Evolutionary conservation across 2,888 invertebrate species (phyloP), one percentile per base, ranked within the genome.

Genomic region (Drosophila atripex): DNA sequence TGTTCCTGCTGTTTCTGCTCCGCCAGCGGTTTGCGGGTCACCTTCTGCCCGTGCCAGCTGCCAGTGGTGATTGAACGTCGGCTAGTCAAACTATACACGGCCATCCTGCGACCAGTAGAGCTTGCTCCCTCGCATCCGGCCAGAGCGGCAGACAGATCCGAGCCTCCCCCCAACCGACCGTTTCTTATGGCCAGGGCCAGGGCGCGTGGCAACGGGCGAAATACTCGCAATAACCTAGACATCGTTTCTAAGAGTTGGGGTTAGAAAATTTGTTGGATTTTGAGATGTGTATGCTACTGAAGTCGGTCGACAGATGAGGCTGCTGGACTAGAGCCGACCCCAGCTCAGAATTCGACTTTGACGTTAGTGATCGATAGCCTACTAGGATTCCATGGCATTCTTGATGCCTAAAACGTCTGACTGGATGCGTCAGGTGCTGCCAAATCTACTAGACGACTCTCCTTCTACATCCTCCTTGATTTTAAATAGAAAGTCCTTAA

Each of bases 1-100:
- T n/a, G 35, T n/a, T 35, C n/a, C 35, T 35, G n/a, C n/a, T 35
- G n/a, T 35, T 35, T n/a, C n/a, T 14, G 35, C n/a, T 35, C 35
- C 35, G 35, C 35, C 35, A 35, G 35, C 2, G 35, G 35, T n/a
- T 35, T 35, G n/a, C n/a, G n/a, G 14, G n/a, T n/a, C n/a, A 6
- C 14, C n/a, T 35, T 35, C n/a, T 32, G 32, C 12, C 35, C 35
- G 14, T 35, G 35, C 35, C 35, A 35, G 35, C n/a, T n/a, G n/a
- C 35, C 35, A 35, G 35, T 35, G n/a, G 35, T 7, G 7, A 35
- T 35, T n/a, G n/a, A 7, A 14, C 35, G 35, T 14, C 35, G 35
- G n/a, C n/a, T n/a, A 6, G n/a, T n/a, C n/a, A 35, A 1, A 6
- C 7, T 35, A n/a, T n/a, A 35, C 2, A 35, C 7, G 6, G 35